phyloP scores from a whole-genome alignment of 2,888 invertebrate species.

The Drosophila austrosaltans region DNA sequence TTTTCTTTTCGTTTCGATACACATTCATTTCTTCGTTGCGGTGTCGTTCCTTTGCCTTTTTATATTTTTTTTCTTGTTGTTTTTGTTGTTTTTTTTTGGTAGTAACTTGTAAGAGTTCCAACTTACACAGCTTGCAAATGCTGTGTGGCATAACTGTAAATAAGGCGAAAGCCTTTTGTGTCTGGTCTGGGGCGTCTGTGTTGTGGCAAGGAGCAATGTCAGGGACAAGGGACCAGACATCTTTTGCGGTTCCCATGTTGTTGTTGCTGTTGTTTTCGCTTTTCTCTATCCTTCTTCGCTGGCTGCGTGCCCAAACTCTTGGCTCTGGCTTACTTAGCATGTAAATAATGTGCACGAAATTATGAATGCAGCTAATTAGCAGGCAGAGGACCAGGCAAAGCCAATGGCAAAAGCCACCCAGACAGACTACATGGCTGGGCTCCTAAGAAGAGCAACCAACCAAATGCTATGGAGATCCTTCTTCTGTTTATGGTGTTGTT shows the following conservation, averaged over 20 bases:
- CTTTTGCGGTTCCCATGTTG: slow-evolving; percentile 42
- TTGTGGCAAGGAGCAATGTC: slow-evolving; percentile 36
- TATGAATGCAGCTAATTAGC: slow-evolving; percentile 80
- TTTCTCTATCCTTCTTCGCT: neutral
- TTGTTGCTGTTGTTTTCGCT: slow-evolving; percentile 13
- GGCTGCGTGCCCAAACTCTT: slow-evolving; percentile 24
- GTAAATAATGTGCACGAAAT: slow-evolving; percentile 76
- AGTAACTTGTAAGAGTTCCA: slow-evolving; percentile 70
- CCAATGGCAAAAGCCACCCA: slow-evolving; percentile 11
- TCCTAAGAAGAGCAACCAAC: slow-evolving; percentile 14
- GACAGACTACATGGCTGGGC: neutral
- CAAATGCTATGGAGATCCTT: slow-evolving; percentile 14
- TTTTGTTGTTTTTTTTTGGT: slow-evolving; percentile 32
- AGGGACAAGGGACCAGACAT: slow-evolving; percentile 42
- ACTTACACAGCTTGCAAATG: slow-evolving; percentile 62
- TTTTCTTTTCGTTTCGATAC: slow-evolving; percentile 11
- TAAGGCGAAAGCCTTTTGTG: slow-evolving; percentile 58
- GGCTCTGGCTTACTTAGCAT: slow-evolving; percentile 64
- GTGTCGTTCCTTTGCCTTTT: slow-evolving; percentile 25
- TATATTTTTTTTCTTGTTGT: slow-evolving; percentile 31
- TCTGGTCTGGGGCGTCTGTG: neutral
- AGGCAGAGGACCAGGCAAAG: slow-evolving; percentile 29
- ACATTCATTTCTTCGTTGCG: slow-evolving; percentile 3
- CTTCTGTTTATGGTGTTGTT: neutral
- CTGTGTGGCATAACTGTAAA: slow-evolving; percentile 69